Base-by-base conservation (phyloP, 2,113 vertebrate genomes). In the Pelmatolapia mariae region DNA sequence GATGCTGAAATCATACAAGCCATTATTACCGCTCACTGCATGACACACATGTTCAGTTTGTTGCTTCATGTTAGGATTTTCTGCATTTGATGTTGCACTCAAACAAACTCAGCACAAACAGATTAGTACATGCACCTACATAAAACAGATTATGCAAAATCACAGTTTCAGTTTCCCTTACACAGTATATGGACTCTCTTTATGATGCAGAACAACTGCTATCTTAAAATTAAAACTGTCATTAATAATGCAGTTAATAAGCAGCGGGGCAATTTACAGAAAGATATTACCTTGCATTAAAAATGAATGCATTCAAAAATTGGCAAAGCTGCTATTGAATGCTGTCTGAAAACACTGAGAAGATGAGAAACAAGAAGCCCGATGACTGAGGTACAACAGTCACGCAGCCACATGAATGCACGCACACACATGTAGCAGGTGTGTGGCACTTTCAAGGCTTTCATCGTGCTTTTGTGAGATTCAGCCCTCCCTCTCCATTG, bases 391-490 rank as follows among this genome's bases (percentile, higher is more conserved):
- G 56, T 24, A 8, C 71, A 26, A 61, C 76, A 29, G 29, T 80
- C 52, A 63, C 29, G 12, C 24, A 53, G 68, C 31, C 89, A 71
- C n/a, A 47, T 52, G 38, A 56, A 36, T 13, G 40, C 54, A 66
- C 12, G 22, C 9, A 6, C 40, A 52, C 59, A 9, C 9, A 10
- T 85, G 86, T 6, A 83, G 86, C 91, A 93, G 93, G 93, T 93
- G 93, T 82, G 89, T 91, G 59, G 33, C 53, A 90, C 82, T 92
- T 85, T 78, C 89, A 90, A 90, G 88, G 78, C 84, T 92, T 85
- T 85, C 80, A 80, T 89, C 50, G 53, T 89, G 71, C 63, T 83
- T 88, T 90, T 92, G 87, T 80, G 82, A 87, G 84, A 88, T 24
- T 47, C 79, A 71, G 26, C 50, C 61, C 5, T n/a, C 54, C 6